Percentiles rank a stretch among this genome's conserved stretches.
Evolutionary conservation across 2,113 vertebrate species (phyloP).

Genomic region (Saiga tatarica): DNA sequence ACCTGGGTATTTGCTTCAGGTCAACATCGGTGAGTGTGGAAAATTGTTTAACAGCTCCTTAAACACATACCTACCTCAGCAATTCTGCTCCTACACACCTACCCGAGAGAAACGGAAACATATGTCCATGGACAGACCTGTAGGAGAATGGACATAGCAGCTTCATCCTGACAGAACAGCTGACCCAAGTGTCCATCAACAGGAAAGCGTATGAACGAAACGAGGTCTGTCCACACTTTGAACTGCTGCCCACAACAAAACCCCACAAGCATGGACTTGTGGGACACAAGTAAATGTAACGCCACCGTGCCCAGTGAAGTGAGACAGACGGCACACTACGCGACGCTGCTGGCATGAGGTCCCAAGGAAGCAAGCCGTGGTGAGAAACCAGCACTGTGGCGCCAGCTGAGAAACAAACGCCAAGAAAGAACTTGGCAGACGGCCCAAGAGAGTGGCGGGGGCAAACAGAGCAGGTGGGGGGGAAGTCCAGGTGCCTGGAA

Average conservation of each 20-base stretch:
- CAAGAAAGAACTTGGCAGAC: background rate
- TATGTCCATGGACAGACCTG: too few relatives aligned
- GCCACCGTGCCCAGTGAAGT: rapidly evolving
- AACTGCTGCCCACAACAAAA: background rate
- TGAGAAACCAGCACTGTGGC: rapidly evolving
- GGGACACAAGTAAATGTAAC: rapidly evolving
- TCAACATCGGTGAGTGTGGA: background rate
- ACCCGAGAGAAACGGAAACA: background rate
- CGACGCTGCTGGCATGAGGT: background rate
- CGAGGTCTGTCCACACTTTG: rapidly evolving
- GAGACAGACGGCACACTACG: rapidly evolving
- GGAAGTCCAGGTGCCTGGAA: background rate
- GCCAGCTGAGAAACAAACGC: background rate
- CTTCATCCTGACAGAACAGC: background rate
- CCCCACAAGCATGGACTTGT: background rate
- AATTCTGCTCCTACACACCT: too few relatives aligned
- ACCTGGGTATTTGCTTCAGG: background rate
- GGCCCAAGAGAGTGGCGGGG: rapidly evolving
- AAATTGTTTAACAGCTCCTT: background rate
- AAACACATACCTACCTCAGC: background rate
- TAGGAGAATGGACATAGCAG: background rate
- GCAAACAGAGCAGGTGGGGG: rapidly evolving
- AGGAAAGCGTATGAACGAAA: background rate
- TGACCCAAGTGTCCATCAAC: too few relatives aligned
- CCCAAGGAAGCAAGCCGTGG: rapidly evolving